Conservation (phyloP, 2,797 vertebrate species). For the Spinibarbus caldwelli region DNA sequence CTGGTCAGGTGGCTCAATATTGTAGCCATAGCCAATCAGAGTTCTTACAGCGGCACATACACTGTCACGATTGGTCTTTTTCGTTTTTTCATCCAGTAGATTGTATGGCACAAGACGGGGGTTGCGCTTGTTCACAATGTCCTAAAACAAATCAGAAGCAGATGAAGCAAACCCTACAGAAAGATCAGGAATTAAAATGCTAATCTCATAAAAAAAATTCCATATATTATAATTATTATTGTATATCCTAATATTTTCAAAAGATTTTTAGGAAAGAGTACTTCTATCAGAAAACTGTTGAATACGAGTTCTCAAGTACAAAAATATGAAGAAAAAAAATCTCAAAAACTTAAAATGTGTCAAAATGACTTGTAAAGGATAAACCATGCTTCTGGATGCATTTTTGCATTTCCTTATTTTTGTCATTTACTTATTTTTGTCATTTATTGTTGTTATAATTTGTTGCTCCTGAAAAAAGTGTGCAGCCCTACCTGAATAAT, state of each 20-base stretch:
- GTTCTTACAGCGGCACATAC: slow-evolving; percentile 92
- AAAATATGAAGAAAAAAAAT: neutral
- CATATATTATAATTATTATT: neutral
- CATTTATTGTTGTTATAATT: neutral
- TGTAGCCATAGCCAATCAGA: slow-evolving; percentile 92
- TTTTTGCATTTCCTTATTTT: neutral
- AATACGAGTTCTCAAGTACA: neutral
- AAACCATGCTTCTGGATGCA: neutral
- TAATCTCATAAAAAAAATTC: neutral
- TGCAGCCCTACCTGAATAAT: slow-evolving; percentile 78
- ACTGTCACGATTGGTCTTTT: slow-evolving; percentile 92
- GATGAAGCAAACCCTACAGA: neutral
- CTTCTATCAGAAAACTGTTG: neutral
- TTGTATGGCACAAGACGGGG: slow-evolving; percentile 93
- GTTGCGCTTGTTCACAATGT: slow-evolving; percentile 90
- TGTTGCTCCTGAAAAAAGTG: neutral
- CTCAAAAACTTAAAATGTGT: neutral
- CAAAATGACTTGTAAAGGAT: neutral
- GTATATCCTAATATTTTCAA: neutral
- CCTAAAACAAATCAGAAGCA: slow-evolving; percentile 67
- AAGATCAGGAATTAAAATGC: neutral
- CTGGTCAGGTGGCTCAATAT: slow-evolving; percentile 94
- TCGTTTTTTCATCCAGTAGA: slow-evolving; percentile 92
- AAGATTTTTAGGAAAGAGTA: neutral
- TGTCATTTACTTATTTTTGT: too few relatives aligned